Evolutionary conservation across 2,113 vertebrate genomes (phyloP).

Genomic region (Arenaria interpres): DNA sequence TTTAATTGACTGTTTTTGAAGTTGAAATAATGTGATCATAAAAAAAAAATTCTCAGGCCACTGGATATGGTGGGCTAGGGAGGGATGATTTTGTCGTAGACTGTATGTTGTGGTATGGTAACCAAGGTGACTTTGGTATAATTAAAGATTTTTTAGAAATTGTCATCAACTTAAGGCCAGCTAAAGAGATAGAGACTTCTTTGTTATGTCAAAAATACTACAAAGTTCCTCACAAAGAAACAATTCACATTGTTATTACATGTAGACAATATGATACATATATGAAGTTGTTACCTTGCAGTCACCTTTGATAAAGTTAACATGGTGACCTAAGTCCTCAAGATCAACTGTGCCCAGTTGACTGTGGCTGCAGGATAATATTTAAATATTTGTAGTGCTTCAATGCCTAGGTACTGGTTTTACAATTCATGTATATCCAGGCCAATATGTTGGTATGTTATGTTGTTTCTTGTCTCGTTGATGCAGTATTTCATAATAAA

Average conservation of each 20-base stretch:
- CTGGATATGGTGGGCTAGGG: not conserved
- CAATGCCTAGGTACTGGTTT: not conserved
- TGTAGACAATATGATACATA: rapidly evolving
- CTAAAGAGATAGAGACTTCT: not conserved
- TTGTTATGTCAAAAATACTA: not conserved
- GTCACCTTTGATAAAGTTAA: not conserved
- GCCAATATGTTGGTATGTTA: not conserved
- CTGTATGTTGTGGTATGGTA: not conserved
- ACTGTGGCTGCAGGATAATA: not conserved
- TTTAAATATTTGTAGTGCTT: not conserved
- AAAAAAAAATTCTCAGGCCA: not conserved
- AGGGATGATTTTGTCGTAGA: not conserved
- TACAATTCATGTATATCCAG: not conserved
- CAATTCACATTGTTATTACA: not conserved
- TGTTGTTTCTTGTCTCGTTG: not conserved
- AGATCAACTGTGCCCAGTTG: not conserved
- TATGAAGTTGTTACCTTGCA: not conserved
- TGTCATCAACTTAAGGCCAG: not conserved
- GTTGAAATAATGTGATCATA: not conserved
- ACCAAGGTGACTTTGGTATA: not conserved
- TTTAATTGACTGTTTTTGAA: not conserved
- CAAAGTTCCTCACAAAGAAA: not conserved
- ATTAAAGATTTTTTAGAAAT: not conserved
- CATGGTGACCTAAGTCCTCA: not conserved
- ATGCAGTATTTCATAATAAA: not conserved